Evolutionary conservation across 2,888 invertebrate genomes (phyloP), one percentile per base, ranked within the genome.

Genomic region (Melikaiella ostensackeni): DNA sequence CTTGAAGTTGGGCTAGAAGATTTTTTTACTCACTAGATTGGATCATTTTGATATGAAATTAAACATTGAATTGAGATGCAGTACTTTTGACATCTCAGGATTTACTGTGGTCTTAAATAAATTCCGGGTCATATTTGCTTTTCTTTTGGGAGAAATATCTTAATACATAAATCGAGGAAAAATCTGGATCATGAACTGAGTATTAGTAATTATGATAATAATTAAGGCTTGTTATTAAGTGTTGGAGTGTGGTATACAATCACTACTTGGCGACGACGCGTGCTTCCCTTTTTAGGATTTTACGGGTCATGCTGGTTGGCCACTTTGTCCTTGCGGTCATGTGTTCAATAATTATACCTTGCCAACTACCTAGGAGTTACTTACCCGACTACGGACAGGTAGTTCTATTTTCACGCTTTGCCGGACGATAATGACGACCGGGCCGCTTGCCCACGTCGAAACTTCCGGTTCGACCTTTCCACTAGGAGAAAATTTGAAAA

Each of bases 381-480:
- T 50, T 70, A 30, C 30, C 19, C 30, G 11, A n/a, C 30, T 70
- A 70, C 50, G 50, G 30, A 42, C 30, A 30, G 50, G 70, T 11
- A 46, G 50, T 70, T 50, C 70, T 70, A 70, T 70, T 70, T 70
- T 70, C 70, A 70, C 42, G 46, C 50, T 70, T 70, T 70, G 70
- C 70, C 50, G 70, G 70, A 70, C 50, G 13, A 70, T 70, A 70
- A 70, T 70, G 50, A 70, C 46, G 50, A 50, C 30, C 24, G 38
- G 30, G 30, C 21, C n/a, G 35, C 33, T 35, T 63, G 62, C 11
- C 35, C 35, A 63, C n/a, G 30, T 30, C 30, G 70, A 50, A 70
- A 70, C 46, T 70, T 70, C 70, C 70, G 70, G 46, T 70, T 30
- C 30, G 30, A 70, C 46, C 42, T 46, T 42, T 70, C 50, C 46